phyloP scores from a whole-genome alignment of 2,797 vertebrate genomes.

The Cyprinodon diabolis region DNA sequence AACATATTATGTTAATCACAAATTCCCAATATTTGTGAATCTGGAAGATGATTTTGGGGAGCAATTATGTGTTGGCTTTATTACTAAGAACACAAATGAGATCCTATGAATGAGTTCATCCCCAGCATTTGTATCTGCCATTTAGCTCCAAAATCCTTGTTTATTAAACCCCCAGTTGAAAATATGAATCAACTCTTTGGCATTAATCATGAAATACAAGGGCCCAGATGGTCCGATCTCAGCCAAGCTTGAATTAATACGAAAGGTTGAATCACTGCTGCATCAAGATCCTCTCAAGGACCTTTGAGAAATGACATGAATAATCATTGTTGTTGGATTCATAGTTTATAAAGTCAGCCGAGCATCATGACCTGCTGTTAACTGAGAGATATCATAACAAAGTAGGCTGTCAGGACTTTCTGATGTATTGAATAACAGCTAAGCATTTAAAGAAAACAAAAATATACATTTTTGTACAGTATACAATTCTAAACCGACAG shows the following conservation, averaged over 20 bases:
- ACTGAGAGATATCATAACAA: conserved; percentile 68
- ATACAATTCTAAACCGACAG: neutral
- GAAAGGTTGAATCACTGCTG: conserved; percentile 95
- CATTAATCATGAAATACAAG: conserved; percentile 99
- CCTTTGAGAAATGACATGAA: conserved; percentile 99
- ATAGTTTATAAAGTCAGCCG: conserved; percentile 79
- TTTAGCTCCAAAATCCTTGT: conserved; percentile 98
- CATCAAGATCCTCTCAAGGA: conserved; percentile 97
- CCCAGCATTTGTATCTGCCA: conserved; percentile 97
- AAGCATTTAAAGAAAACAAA: neutral
- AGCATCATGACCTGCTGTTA: conserved; percentile 76
- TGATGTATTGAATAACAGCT: conserved; percentile 53
- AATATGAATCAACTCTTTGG: conserved; percentile 98
- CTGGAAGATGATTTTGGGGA: conserved; percentile 89
- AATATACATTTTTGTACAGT: neutral
- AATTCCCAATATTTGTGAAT: conserved; percentile 96
- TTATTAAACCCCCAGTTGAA: conserved; percentile 95
- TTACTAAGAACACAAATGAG: conserved; percentile 96
- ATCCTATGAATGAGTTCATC: conserved; percentile 95
- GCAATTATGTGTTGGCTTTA: conserved; percentile 96
- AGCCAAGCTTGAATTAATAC: conserved; percentile 99
- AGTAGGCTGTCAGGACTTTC: conserved; percentile 53
- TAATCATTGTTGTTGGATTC: conserved; percentile 95
- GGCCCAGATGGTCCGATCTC: conserved; percentile 99
- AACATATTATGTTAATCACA: conserved; percentile 94